Base-by-base conservation (phyloP, 2,113 vertebrate genomes). In the Eolophus roseicapilla region DNA sequence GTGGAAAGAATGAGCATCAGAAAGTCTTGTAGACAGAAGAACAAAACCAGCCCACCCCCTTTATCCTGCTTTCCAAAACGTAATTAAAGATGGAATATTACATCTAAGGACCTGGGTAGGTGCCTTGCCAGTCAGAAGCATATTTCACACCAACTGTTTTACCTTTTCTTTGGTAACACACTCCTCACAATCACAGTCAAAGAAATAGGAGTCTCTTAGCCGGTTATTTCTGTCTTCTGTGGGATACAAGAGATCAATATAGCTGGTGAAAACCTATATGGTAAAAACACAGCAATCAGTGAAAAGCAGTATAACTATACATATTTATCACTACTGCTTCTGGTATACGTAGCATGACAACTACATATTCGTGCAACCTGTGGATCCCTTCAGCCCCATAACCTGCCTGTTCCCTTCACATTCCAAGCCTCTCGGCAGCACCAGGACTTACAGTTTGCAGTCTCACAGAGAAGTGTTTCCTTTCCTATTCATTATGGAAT, bases 161-260 rank as follows among this genome's bases (percentile, higher is more conserved):
- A 99, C 99, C 98, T 98, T 99, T 71, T 98, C 98, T 92, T 97
- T 99, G 6, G 93, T 99, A 81, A 96, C 87, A n/a, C 99, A 99
- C 76, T 99, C 99, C 86, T 73, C 97, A 90, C 99, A 99, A 47
- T 98, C 97, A 41, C 99, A 99, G n/a, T 94, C 98, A 53, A 99
- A 99, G 97, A 99, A 99, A 64, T 99, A 99, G 0, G 98, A 98
- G 43, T 99, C 99, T 93, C 97, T 97, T 63, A 99, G 94, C 78
- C 98, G 97, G 88, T 98, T 98, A 25, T 99, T 99, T 59, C 99
- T 98, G 77, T 99, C 99, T 62, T 99, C 99, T 35, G 99, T 99
- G 29, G 99, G 98, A 86, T 99, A 99, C 29, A 99, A 97, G 47
- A 99, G 97, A 92, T 99, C 99, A 77, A 99, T 99, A 89, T 99